Evolutionary conservation across 2,888 invertebrate genomes (phyloP), one percentile per base, ranked within the genome.

Genomic region (Drosophila paramelanica): DNA sequence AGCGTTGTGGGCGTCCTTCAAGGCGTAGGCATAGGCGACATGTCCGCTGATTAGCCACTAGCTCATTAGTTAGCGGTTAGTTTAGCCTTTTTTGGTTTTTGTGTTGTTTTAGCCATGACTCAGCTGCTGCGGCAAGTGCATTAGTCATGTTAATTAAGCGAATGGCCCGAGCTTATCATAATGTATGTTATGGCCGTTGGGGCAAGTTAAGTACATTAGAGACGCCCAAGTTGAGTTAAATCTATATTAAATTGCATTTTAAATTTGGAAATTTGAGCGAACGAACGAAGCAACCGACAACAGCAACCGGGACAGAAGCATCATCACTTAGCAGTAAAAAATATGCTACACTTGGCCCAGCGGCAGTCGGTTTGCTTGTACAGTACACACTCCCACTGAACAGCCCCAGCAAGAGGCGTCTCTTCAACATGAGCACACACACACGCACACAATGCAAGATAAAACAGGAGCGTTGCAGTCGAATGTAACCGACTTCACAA

Each of bases 101-200:
- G 2, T 20, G 38, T 39, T 20, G 25, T 8, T 46, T 52, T 51
- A 59, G 47, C 51, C 55, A 69, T 81, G 82, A 85, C 73, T 81
- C 73, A 69, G 82, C 79, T 67, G 27, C 11, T 36, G 36, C 36
- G 36, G 36, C 36, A 36, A 58, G 76, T 77, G 79, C 70, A 85
- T 82, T 82, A 82, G 72, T 82, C 82, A 85, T 82, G 70, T 69
- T 82, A 85, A 85, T 85, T 82, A 85, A 67, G 74, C 77, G 64
- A 61, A 61, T 27, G 59, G 59, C 53, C 56, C 8, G 43, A 38
- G 52, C 62, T 73, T 81, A 84, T 68, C 68, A 70, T 81, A 72
- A 81, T 64, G 61, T 66, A 55, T 74, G 42, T 39, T 45, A 38
- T 53, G 39, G 56, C 56, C 36, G 36, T 13, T 13, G 36, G 52